Base-by-base conservation (phyloP, 2,888 invertebrate genomes). In the Synanthedon myopaeformis region DNA sequence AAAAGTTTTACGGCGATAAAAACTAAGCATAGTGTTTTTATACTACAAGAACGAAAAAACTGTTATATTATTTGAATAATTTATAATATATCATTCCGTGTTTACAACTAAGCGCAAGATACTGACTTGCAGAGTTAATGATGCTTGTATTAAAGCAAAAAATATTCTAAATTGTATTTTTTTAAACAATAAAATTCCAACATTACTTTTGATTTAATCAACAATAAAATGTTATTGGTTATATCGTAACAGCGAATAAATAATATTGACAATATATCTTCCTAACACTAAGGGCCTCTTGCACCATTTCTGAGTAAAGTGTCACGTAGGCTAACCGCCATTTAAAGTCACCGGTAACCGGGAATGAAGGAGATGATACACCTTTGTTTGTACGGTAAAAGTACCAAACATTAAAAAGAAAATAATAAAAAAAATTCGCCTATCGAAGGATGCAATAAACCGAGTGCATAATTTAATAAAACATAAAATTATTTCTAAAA, bases 1-100 rank as follows among this genome's bases (percentile, higher is more conserved):
- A 68, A 71, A 70, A 64, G 56, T 67, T 72, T 66, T 70, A 65
- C 67, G 67, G 61, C 64, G 67, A 63, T 66, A 65, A 54, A 62
- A 62, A 62, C 63, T 64, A 66, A 65, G 64, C 57, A 59, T 62
- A 61, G 54, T 57, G 62, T 14, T 45, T 35, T 35, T 6, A 45
- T 13, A 45, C 45, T 45, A 45, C 45, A 5, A 45, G 45, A 45
- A 45, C 45, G 14, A 45, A 35, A 45, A 4, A 2, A n/a, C 45
- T 45, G n/a, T 45, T 45, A 45, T 12, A 45, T 45, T 35, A n/a
- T 14, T 14, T 13, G 45, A 45, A 45, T 45, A 45, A 13, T 45
- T 45, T 14, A 42, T 45, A 45, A n/a, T 45, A 13, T 14, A 45
- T 13, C 0, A n/a, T 45, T 45, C 45, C 45, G 5, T 45, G 45